phyloP scores from a whole-genome alignment of 2,113 vertebrate species.

The Menidia beryllina region DNA sequence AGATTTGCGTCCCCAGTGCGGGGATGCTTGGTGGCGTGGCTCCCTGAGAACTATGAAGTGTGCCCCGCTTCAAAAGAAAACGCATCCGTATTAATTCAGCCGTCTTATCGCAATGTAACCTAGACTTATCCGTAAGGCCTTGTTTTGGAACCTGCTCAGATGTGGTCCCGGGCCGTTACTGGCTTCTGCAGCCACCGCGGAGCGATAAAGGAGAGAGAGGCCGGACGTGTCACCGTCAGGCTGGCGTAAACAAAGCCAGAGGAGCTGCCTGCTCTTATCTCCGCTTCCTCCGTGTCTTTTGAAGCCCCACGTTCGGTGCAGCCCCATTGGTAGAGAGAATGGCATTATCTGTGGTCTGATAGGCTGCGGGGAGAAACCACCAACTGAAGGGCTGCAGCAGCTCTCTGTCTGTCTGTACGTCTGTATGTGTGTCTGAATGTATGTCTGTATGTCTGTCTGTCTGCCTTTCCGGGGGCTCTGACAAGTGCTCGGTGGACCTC shows the following conservation, averaged over 20 bases:
- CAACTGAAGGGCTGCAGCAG: constrained; percentile 65
- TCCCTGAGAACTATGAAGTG: too few relatives aligned
- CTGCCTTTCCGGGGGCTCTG: too few relatives aligned
- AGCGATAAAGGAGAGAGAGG: constrained; percentile 43
- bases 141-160: constrained; percentile 12
- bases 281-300: constrained; percentile 58
- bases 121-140: too few relatives aligned
- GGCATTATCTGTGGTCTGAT: constrained; percentile 66
- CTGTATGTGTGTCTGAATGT: too few relatives aligned
- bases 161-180: constrained; percentile 36
- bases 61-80: not conserved
- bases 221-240: constrained; percentile 62
- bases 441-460: constrained; percentile 22
- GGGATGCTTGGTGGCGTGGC: constrained; percentile 35
- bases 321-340: constrained; percentile 67
- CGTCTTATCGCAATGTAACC: not conserved
- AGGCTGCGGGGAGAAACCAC: constrained; percentile 64
- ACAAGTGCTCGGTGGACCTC: constrained; percentile 30
- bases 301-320: constrained; percentile 49
- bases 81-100: not conserved
- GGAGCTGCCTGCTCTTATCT: constrained; percentile 67
- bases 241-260: constrained; percentile 74
- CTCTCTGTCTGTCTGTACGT: constrained; percentile 30
- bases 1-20: not conserved
- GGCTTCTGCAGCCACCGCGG: constrained; percentile 36